Percentiles rank a stretch among this genome's conserved stretches.
phyloP scores from a whole-genome alignment of 1,140 invertebrate genomes.

The Orchestia grillus region DNA sequence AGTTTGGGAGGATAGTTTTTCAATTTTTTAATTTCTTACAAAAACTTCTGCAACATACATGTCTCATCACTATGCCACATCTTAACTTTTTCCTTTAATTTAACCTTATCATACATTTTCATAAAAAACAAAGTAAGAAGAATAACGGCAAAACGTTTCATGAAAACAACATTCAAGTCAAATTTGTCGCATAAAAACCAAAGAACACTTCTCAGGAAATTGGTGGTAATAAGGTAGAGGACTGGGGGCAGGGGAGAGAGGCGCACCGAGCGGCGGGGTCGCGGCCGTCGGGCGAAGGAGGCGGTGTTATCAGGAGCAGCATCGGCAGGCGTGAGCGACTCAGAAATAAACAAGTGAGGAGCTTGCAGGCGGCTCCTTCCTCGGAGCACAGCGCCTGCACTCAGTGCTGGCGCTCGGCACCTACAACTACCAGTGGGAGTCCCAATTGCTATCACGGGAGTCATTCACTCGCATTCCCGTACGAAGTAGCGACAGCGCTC shows the following conservation, averaged over 20 bases:
- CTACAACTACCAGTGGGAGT: neutral
- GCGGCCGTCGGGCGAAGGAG: neutral
- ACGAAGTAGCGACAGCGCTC: neutral
- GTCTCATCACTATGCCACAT: neutral
- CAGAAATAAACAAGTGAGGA: slow-evolving; percentile 1
- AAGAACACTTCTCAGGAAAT: neutral
- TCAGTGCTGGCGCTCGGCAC: neutral
- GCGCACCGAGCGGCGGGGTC: neutral
- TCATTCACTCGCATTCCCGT: neutral
- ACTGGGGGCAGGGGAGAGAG: neutral
- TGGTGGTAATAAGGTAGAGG: neutral
- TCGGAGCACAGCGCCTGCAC: neutral
- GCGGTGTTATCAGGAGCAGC: neutral
- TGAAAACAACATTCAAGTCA: neutral
- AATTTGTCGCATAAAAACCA: neutral
- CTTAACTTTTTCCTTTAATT: neutral
- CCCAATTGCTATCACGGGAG: neutral
- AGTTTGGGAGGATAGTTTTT: neutral
- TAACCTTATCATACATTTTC: neutral
- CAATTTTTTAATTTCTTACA: neutral
- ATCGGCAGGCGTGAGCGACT: slow-evolving; percentile 3
- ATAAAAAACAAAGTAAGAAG: neutral
- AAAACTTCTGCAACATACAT: neutral
- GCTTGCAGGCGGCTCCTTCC: neutral
- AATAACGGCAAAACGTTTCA: neutral